A percentile compares a stretch with the other conserved stretches of the same genome.
Evolutionary conservation across 2,888 invertebrate species (phyloP).

Genomic region (Drosophila subquinaria): DNA sequence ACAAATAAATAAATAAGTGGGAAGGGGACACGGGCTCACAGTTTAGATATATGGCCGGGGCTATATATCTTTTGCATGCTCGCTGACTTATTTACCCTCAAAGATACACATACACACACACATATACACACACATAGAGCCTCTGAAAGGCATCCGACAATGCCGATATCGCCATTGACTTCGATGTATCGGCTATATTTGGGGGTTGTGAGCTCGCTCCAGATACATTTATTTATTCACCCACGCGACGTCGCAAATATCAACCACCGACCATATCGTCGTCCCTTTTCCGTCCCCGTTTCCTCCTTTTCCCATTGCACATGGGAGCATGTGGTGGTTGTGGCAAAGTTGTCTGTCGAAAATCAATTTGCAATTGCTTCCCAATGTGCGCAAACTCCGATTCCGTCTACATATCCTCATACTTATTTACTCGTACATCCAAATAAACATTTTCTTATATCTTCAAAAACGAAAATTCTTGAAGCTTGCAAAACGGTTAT

Average conservation of each 20-base stretch:
- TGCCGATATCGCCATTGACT: slow-evolving; percentile 37
- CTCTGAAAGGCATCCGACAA: slow-evolving; percentile 27
- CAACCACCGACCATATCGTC: slow-evolving; percentile 61
- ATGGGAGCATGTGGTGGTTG: slow-evolving; percentile 26
- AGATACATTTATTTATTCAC: slow-evolving; percentile 60
- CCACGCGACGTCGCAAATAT: slow-evolving; percentile 47
- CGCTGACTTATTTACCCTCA: slow-evolving; percentile 50
- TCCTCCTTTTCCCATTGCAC: slow-evolving; percentile 42
- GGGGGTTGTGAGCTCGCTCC: slow-evolving; percentile 67
- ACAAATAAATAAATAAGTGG: slow-evolving; percentile 72
- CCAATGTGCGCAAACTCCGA: slow-evolving; percentile 67
- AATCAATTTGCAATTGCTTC: slow-evolving; percentile 67
- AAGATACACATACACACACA: slow-evolving; percentile 30
- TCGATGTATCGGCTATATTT: slow-evolving; percentile 47
- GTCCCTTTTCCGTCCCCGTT: slow-evolving; percentile 1
- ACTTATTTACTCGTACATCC: background rate
- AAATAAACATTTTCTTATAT: background rate
- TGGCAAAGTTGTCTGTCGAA: slow-evolving; percentile 34
- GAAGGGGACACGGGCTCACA: slow-evolving; percentile 34
- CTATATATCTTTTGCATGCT: slow-evolving; percentile 71
- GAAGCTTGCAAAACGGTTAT: background rate
- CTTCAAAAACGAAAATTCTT: background rate
- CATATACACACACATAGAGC: slow-evolving; percentile 15
- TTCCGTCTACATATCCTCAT: background rate
- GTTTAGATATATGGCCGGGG: slow-evolving; percentile 72